A percentile compares a stretch with the other conserved stretches of the same genome.
These are phyloP conservation scores for Enteromius afrohamiltoni DNA, from an alignment of 2,797 vertebrate genomes.

Conservation along the genomic window DNA sequence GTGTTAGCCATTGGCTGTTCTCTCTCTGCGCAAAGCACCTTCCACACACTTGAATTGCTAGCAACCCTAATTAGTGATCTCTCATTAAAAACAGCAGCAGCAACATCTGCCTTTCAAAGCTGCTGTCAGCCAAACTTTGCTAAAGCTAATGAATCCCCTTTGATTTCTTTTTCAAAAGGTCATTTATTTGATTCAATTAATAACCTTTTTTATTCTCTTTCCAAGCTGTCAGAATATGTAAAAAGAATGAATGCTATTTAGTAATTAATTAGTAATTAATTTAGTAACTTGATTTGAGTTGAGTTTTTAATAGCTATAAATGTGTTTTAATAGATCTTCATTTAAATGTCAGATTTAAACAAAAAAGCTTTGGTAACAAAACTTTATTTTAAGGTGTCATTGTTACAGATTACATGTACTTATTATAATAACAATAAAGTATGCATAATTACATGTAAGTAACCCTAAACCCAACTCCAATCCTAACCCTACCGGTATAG, in stretches of 20 bases:
- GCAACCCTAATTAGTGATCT: constrained; percentile 82
- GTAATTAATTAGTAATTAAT: constrained; percentile 38
- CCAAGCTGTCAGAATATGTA: constrained; percentile 65
- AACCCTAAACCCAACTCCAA: background rate
- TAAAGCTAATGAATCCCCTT: constrained; percentile 86
- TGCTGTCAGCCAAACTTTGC: constrained; percentile 84
- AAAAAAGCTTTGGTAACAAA: background rate
- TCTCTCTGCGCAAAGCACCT: constrained; percentile 77
- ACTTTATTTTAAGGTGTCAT: no score
- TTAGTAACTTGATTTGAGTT: constrained; percentile 31
- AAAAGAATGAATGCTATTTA: constrained; percentile 73
- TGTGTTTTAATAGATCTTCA: background rate
- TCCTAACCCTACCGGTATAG: background rate
- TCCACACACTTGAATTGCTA: constrained; percentile 75
- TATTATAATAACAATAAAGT: background rate
- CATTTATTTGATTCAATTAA: constrained; percentile 86
- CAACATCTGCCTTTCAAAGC: constrained; percentile 87
- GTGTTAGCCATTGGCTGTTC: constrained; percentile 78
- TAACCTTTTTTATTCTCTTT: constrained; percentile 65
- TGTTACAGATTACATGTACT: no score
- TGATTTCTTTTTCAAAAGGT: constrained; percentile 84
- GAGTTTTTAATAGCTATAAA: background rate
- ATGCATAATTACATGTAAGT: background rate
- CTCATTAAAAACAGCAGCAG: constrained; percentile 85
- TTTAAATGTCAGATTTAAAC: background rate